Conservation (phyloP, 2,797 vertebrate genomes). For the Typhlichthys eigenmanni region DNA sequence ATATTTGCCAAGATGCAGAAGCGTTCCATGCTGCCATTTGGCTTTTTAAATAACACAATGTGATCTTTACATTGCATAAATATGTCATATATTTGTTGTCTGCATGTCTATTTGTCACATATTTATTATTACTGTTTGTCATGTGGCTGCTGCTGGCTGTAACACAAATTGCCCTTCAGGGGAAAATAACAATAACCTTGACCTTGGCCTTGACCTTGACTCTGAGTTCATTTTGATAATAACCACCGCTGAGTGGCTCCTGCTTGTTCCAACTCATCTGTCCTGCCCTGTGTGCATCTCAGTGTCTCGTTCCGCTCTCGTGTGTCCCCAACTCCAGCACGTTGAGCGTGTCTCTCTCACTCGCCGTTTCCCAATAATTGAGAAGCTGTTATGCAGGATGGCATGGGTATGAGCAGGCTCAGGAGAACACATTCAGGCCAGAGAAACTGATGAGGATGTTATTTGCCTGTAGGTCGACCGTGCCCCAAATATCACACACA, state of each 20-base stretch:
- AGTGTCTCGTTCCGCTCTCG: not conserved
- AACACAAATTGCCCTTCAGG: no score
- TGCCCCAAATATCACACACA: constrained; percentile 67
- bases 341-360: constrained; percentile 10
- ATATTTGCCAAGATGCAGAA: no score
- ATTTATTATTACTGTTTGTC: no score
- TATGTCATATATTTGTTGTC: no score
- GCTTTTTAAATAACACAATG: no score
- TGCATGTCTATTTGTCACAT: no score
- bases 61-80: no score
- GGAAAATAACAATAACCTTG: constrained; percentile 9
- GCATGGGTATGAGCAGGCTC: constrained; percentile 37
- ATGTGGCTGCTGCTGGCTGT: no score
- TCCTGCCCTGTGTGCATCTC: constrained; percentile 1
- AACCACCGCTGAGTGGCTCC: constrained; percentile 8
- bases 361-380: constrained; percentile 47
- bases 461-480: constrained; percentile 53
- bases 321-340: not conserved
- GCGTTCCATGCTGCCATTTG: no score
- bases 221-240: constrained; percentile 13
- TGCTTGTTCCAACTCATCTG: constrained; percentile 5
- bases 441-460: constrained; percentile 63
- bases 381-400: constrained; percentile 33
- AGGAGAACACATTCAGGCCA: constrained; percentile 62
- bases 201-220: constrained; percentile 9